Conservation (phyloP, 2,888 invertebrate species). For the Baccha elongata region DNA sequence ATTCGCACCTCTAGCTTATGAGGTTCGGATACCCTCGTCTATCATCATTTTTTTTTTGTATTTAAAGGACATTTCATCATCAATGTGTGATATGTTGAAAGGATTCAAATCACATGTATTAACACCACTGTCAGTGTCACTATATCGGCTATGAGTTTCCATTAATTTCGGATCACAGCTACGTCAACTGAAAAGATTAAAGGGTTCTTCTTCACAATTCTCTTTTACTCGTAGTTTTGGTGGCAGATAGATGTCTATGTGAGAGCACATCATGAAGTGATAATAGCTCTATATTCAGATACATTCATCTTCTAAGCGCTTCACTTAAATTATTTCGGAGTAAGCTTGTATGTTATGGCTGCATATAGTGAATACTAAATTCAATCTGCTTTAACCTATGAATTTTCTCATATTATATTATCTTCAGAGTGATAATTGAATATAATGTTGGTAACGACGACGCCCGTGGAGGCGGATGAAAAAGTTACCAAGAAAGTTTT, state of each 20-base stretch:
- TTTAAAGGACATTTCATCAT: slow-evolving; percentile 46
- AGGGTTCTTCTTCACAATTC: slow-evolving; percentile 21
- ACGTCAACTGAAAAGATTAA: slow-evolving; percentile 28
- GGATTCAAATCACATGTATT: slow-evolving; percentile 54
- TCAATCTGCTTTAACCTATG: background rate
- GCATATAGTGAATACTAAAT: background rate
- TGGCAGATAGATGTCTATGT: slow-evolving; percentile 56
- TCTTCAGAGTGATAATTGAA: slow-evolving; percentile 14
- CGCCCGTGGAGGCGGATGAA: slow-evolving; percentile 2
- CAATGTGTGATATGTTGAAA: slow-evolving; percentile 36
- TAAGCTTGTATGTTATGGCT: background rate
- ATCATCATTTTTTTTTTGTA: slow-evolving; percentile 42
- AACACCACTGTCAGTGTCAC: slow-evolving; percentile 40
- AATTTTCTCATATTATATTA: slow-evolving; percentile 8
- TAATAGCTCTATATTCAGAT: slow-evolving; percentile 21
- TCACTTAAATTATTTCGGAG: slow-evolving; percentile 1
- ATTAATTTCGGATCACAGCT: slow-evolving; percentile 61
- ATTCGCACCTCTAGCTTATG: slow-evolving; percentile 48
- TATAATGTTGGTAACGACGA: background rate
- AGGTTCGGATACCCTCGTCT: slow-evolving; percentile 17
- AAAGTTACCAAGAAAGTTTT: slow-evolving; percentile 36
- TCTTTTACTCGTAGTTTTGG: background rate
- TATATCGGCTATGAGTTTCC: slow-evolving; percentile 40
- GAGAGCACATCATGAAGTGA: background rate
- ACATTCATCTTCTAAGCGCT: slow-evolving; percentile 23